These are phyloP conservation scores for Podarcis muralis DNA, from an alignment of 2,113 vertebrate genomes.

Conservation along the genomic window DNA sequence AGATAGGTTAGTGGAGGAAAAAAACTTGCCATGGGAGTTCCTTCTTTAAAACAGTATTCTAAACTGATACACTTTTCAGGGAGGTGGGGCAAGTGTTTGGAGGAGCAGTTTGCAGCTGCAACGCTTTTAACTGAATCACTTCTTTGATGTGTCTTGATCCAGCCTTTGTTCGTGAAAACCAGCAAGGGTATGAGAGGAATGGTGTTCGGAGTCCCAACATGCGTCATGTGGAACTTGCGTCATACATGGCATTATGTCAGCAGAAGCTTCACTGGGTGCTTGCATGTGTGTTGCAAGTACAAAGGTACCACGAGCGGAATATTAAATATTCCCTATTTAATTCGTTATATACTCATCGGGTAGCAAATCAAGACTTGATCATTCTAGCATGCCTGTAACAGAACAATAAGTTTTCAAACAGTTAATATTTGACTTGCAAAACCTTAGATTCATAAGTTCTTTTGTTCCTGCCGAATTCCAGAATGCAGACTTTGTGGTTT, in stretches of 20 bases:
- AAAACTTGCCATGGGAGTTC: neutral
- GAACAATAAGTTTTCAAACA: neutral
- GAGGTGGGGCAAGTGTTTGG: neutral
- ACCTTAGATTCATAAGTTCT: neutral
- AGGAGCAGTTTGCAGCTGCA: neutral
- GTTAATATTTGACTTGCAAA: neutral
- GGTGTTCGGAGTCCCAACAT: no score
- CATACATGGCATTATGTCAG: neutral
- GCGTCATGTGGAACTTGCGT: neutral
- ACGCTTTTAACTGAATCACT: neutral
- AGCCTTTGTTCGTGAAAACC: no score
- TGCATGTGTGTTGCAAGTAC: neutral
- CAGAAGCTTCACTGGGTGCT: neutral
- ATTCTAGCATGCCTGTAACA: neutral
- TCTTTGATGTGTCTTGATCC: no score
- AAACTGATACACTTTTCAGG: neutral
- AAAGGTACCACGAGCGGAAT: neutral
- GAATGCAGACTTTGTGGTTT: neutral
- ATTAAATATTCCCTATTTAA: neutral
- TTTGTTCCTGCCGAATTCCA: neutral
- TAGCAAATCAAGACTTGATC: no score
- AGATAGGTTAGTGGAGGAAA: neutral
- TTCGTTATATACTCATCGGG: neutral
- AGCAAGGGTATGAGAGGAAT: no score
- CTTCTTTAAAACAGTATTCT: neutral